Evolutionary conservation across 1,140 invertebrate genomes (phyloP), one percentile per base, ranked within the genome.

Genomic region (Heliconius melpomene): DNA sequence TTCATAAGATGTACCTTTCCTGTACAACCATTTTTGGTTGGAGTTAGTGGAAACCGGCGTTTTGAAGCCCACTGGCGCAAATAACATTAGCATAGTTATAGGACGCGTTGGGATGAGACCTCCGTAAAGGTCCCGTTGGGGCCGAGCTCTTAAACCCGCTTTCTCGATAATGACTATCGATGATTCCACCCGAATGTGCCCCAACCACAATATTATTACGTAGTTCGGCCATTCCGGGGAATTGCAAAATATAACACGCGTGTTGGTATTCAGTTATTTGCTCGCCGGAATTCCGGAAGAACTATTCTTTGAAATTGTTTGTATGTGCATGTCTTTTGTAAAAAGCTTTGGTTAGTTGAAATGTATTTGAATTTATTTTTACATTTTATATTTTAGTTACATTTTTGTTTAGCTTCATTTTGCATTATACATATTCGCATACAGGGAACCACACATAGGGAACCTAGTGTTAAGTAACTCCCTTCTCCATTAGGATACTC

Each of bases 51-150:
- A 88, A 89, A 82, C 88, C 85, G 90, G 80, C 89, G 87, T 92
- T 91, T 88, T 82, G 83, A 87, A 89, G 89, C 88, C 91, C 90
- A 89, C 89, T 88, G 90, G 90, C 89, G 91, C 91, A 93, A 93
- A 94, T 94, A 94, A 92, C 93, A 94, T 94, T 94, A 94, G 91
- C 93, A 94, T 94, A 94, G 91, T 93, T 94, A 94, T 94, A 92
- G 91, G 92, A 93, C 90, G 88, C 87, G 87, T 86, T 81, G 89
- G 91, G 92, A 93, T 91, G 90, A 93, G 91, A 92, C 93, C 91
- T 90, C 82, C 80, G 89, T 92, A 94, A 93, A 89, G 90, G 91
- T 93, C 90, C 91, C 93, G 85, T 54, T 74, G 91, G 93, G 90
- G 84, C 85, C 79, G 88, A 88, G 87, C 90, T 93, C 91, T 94